Base-by-base conservation (phyloP, 2,888 invertebrate species). In the Panopea generosa region DNA sequence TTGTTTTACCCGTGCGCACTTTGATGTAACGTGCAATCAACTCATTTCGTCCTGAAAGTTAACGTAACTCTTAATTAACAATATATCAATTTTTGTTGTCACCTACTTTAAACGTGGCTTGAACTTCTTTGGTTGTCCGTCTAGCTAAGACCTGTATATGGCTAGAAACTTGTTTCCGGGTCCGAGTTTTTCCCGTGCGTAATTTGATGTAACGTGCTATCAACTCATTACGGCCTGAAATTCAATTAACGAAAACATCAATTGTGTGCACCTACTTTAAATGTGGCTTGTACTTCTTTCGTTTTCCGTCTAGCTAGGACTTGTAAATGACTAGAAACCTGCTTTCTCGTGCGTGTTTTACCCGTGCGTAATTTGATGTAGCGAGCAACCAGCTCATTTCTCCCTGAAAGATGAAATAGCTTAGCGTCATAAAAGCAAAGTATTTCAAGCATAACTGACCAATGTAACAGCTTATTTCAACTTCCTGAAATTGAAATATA, bases 131-230 rank as follows among this genome's bases (percentile, higher is more conserved):
- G 89, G 99, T 95, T 95, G 98, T 99, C 94, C 99, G 95, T 93
- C 99, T 95, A 88, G 99, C 99, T 93, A 99, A 95, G 92, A 99
- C 99, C 94, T 99, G 99, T 94, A 99, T 99, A 94, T 99, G 99
- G 91, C 99, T 99, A 91, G 99, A 99, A 92, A 99, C 99, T 95
- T 99, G 99, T 94, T 99, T 99, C 93, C 99, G 95, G 93, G 99
- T 99, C 93, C 99, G 96, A 94, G 99, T 99, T 94, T 99, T 99
- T 86, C 99, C 99, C 88, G 99, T 99, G 91, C 99, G 95, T 92
- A 99, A 95, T 95, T 99, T 99, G 93, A 99, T 99, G 94, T 99
- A 99, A 92, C 99, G 96, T 90, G 99, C 99, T 94, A 99, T 99
- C 93, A 99, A 94, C 95, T 99, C 99, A 95, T 99, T 99, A 90